Percentiles rank a stretch among this genome's conserved stretches.
These are phyloP conservation scores for Catocala sponsa DNA, from an alignment of 2,888 invertebrate genomes.

Conservation along the genomic window DNA sequence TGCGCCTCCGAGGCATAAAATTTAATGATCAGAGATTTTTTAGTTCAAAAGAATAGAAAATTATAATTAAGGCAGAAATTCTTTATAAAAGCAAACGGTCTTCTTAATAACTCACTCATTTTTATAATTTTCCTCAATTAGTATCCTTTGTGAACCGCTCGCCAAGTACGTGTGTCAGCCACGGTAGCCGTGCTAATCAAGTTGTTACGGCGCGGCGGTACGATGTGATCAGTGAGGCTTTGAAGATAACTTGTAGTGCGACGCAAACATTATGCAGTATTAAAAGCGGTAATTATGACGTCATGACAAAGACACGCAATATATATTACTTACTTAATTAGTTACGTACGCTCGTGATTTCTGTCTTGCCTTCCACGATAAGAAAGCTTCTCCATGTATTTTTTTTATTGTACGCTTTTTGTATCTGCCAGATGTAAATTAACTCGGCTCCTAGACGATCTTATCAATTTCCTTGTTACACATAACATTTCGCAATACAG, in stretches of 20 bases:
- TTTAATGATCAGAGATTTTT: too few species aligned
- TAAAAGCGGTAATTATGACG: constrained; percentile 40
- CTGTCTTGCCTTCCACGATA: too few species aligned
- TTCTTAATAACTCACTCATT: constrained; percentile 2
- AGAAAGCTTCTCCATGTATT: too few species aligned
- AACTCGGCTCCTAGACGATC: too few species aligned
- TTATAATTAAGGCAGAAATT: background rate
- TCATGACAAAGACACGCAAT: constrained; percentile 15
- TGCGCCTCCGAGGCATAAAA: too few species aligned
- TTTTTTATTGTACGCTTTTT: too few species aligned
- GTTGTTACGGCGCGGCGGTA: constrained; percentile 54
- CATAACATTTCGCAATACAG: too few species aligned
- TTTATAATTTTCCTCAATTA: constrained; percentile 27
- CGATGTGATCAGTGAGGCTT: constrained; percentile 59
- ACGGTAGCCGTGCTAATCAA: constrained; percentile 56
- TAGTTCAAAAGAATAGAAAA: constrained; percentile 2
- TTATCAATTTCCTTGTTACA: too few species aligned
- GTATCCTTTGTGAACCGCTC: background rate
- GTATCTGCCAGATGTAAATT: too few species aligned
- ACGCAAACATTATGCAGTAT: constrained; percentile 55
- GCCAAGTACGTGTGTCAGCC: constrained; percentile 23
- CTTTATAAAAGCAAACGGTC: background rate
- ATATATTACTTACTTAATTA: background rate
- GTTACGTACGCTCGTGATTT: too few species aligned
- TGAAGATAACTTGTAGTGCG: constrained; percentile 61